These are phyloP conservation scores for Serranus cabrilla DNA, from an alignment of 2,797 vertebrate species.

Conservation along the genomic window DNA sequence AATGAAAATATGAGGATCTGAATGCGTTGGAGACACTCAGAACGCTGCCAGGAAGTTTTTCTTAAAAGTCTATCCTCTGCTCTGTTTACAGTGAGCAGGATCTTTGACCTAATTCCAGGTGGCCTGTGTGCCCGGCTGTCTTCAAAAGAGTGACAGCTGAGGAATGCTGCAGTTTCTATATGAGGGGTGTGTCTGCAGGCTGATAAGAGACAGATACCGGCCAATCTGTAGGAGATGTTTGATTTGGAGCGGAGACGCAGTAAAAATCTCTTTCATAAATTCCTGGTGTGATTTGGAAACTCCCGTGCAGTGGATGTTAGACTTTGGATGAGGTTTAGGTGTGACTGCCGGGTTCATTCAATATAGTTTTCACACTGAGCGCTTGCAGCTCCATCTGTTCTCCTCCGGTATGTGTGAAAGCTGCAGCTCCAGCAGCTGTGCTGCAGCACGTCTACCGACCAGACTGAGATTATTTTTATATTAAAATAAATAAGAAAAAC, in stretches of 20 bases:
- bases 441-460: background rate
- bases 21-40: background rate
- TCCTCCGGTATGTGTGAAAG: slow-evolving; percentile 41
- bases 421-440: slow-evolving; percentile 48
- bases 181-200: slow-evolving; percentile 66
- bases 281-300: background rate
- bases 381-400: slow-evolving; percentile 56
- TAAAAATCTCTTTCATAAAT: slow-evolving; percentile 21
- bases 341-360: background rate
- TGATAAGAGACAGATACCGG: slow-evolving; percentile 72
- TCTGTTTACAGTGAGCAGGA: slow-evolving; percentile 6
- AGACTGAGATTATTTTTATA: background rate
- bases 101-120: slow-evolving; percentile 57
- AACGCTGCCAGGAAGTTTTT: background rate
- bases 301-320: background rate
- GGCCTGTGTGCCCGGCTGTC: slow-evolving; percentile 12
- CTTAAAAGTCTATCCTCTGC: slow-evolving; percentile 14
- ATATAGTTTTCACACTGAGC: slow-evolving; percentile 13
- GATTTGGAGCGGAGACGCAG: slow-evolving; percentile 30
- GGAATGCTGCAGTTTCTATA: slow-evolving; percentile 67
- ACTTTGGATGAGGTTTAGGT: background rate
- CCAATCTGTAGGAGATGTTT: slow-evolving; percentile 43
- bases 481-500: no score
- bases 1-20: background rate
- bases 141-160: slow-evolving; percentile 42